Base-by-base conservation (phyloP, 2,888 invertebrate species). In the Amiota communis region DNA sequence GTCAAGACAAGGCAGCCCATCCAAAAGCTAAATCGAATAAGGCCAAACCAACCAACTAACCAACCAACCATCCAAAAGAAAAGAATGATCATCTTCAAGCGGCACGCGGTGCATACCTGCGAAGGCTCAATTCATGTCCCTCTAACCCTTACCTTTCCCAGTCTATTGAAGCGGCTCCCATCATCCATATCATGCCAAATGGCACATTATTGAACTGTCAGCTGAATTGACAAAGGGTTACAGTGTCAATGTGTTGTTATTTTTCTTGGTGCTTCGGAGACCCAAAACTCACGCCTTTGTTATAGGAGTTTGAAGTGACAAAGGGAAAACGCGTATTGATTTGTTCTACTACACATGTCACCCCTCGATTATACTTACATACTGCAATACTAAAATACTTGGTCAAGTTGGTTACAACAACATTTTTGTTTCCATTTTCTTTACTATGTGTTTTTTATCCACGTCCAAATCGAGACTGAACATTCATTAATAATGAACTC, bases 181-280 rank as follows among this genome's bases (percentile, higher is more conserved):
- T 36, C 36, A 36, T 36, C 59, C 47, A 76, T 77, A 74, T 65
- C 75, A 74, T 74, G 69, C 79, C 81, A 79, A 84, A 81, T 83
- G 86, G 79, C 79, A 81, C 86, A 83, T 86, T 86, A 85, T 86
- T 86, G 85, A 85, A 86, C 81, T 85, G 86, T 85, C 85, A 85
- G 82, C 77, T 80, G 78, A 79, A 80, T 79, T 85, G 85, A 85
- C 85, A 86, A 85, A 85, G 86, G 85, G 84, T 86, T 85, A 85
- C 74, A 77, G 78, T 86, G 83, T 83, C 86, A 80, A 65, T 53
- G 73, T 70, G 71, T 72, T 70, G 53, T 48, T 71, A 23, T 59
- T 75, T 74, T 72, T 71, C 74, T 75, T 72, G n/a, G n/a, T 64
- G 72, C 75, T 72, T 36, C 36, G 36, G 36, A 36, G n/a, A n/a